Evolutionary conservation across 2,888 invertebrate species (phyloP), one percentile per base, ranked within the genome.

Genomic region (Zhuqinia jingwanae): DNA sequence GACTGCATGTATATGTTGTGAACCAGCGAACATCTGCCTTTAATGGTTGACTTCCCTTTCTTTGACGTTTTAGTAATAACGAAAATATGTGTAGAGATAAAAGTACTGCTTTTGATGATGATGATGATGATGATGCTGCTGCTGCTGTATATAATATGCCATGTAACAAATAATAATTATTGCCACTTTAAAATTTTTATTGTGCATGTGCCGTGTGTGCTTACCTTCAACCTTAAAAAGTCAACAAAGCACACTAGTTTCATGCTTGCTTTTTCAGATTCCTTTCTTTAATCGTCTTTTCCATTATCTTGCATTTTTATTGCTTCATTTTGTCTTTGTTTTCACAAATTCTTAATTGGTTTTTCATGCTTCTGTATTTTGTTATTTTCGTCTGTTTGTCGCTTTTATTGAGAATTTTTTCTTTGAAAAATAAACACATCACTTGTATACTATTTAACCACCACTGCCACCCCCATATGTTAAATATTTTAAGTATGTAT

Each of bases 31-130:
- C 85, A 85, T 85, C 85, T 85, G 85, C 79, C 85, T 85, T 47
- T 79, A 78, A 85, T 79, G 68, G 85, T 78, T 85, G 30, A 85
- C 79, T 85, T 85, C 79, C 85, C 63, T 79, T 85, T 68, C 70
- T 70, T 47, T 70, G 47, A 47, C 70, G 47, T 27, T 70, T 15
- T 47, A 20, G 13, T 70, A 25, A 50, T 27, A 50, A 22, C 25
- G 45, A 50, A 50, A 73, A 13, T 25, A n/a, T n/a, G n/a, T n/a
- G n/a, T n/a, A n/a, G n/a, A 73, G 15, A 45, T n/a, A 73, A 15
- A 50, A 27, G 20, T 50, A 50, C 17, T 42, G 42, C 42, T 65
- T 50, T n/a, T n/a, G n/a, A n/a, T n/a, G n/a, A n/a, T n/a, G n/a
- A n/a, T n/a, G n/a, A n/a, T n/a, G n/a, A n/a, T n/a, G n/a, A n/a